phyloP scores from a whole-genome alignment of 2,113 vertebrate genomes.

The Pachyramphus minor region DNA sequence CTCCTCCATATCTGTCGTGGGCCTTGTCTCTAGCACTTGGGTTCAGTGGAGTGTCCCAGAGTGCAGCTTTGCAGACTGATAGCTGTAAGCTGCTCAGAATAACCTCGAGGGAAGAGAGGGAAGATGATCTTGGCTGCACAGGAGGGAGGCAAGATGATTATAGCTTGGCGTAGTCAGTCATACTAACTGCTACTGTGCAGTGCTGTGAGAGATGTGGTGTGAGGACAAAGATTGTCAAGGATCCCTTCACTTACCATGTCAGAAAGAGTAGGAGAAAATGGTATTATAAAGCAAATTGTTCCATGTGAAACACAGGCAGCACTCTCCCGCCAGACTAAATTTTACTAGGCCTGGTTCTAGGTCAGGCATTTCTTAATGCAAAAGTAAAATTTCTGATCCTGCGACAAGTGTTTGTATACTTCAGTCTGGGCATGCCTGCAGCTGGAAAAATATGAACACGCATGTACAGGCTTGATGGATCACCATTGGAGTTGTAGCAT shows the following conservation, averaged over 20 bases:
- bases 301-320: neutral
- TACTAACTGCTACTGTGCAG: neutral
- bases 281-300: neutral
- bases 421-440: neutral
- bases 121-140: neutral
- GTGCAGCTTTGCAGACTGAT: neutral
- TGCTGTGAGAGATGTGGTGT: neutral
- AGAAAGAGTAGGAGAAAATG: neutral
- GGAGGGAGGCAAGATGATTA: neutral
- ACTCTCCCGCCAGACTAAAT: neutral
- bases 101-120: neutral
- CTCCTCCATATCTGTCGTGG: fast-evolving
- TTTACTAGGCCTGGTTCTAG: neutral
- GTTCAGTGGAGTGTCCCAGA: neutral
- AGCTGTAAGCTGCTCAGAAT: neutral
- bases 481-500: fast-evolving
- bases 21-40: neutral
- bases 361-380: neutral
- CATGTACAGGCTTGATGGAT: neutral
- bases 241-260: neutral
- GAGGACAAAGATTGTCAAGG: neutral
- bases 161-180: neutral
- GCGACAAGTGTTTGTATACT: neutral
- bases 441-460: neutral
- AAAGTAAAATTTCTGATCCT: neutral